Evolutionary conservation across 2,113 vertebrate genomes (phyloP), one percentile per base, ranked within the genome.

Genomic region (Ictalurus punctatus): DNA sequence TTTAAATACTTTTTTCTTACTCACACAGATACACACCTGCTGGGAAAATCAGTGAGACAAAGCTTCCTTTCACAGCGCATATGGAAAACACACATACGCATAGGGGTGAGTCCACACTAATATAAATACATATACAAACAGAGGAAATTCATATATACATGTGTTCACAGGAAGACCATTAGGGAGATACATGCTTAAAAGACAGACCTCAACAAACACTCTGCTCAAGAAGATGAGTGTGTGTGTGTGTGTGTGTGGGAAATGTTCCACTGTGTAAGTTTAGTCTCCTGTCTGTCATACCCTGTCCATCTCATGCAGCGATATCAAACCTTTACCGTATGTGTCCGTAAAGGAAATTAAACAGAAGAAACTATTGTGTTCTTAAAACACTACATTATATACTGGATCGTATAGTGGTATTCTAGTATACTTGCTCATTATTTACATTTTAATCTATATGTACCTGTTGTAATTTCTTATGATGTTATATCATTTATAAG

Each of bases 31-130:
- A 69, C 30, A 58, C 34, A 86, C 30, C 17, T 86, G n/a, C 69
- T 74, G 23, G 6, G 23, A 21, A 86, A 73, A 88, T 83, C 65
- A 83, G 56, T 44, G 58, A 25, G 67, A 86, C 44, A 89, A 89
- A 74, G 34, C 2, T 7, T 74, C 21, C 69, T 86, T 86, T 86
- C 79, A 86, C n/a, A 56, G 4, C 40, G 37, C 82, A 40, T 44
- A 81, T 63, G 52, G 63, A 86, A 86, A 78, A 81, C 83, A 85
- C n/a, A 40, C 58, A 79, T 65, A 23, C 25, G 21, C 7, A 76
- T 7, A 83, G 56, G n/a, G 58, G 9, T 44, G 30, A 40, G 40
- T 67, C 59, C 8, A 83, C n/a, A 52, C 84, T 27, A 52, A 87
- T 83, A 81, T 81, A 81, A 58, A 58, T 58, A 81, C 54, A 58